Evolutionary conservation across 2,888 invertebrate genomes (phyloP).

Genomic region (Epistrophe grossulariae): DNA sequence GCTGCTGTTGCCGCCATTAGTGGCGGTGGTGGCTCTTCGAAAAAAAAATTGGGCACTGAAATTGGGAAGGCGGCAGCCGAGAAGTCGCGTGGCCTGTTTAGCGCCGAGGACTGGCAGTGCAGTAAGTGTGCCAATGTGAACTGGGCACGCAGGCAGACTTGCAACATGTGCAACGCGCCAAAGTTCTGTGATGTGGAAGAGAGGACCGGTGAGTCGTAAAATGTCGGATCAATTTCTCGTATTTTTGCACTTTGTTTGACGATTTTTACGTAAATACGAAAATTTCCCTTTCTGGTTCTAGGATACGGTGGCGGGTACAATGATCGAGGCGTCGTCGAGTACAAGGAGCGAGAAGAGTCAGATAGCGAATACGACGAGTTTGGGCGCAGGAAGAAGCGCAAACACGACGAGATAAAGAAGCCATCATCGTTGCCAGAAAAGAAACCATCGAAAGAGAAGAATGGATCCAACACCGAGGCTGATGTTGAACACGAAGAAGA

Average conservation of each 20-base stretch:
- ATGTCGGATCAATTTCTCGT: constrained; percentile 67
- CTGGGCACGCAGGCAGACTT: constrained; percentile 94
- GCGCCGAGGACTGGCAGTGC: constrained; percentile 99
- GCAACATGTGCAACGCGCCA: constrained; percentile 99
- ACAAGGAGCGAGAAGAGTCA: constrained; percentile 93
- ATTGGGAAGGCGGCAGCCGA: constrained; percentile 99
- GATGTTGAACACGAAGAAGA: constrained; percentile 81
- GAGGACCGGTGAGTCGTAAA: constrained; percentile 85
- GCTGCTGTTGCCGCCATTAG: not conserved
- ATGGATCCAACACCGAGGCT: constrained; percentile 38
- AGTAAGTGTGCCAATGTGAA: constrained; percentile 99
- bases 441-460: constrained; percentile 80
- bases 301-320: constrained; percentile 97
- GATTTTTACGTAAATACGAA: constrained; percentile 26
- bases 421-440: constrained; percentile 81
- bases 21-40: constrained; percentile 78
- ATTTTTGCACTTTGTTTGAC: not conserved
- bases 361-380: constrained; percentile 99
- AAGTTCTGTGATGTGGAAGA: constrained; percentile 97
- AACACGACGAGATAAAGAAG: constrained; percentile 77
- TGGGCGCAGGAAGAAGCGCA: constrained; percentile 87
- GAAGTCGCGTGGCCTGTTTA: constrained; percentile 92
- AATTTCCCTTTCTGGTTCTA: constrained; percentile 65
- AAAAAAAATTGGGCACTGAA: constrained; percentile 95
- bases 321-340: constrained; percentile 97